phyloP scores from a whole-genome alignment of 2,888 invertebrate genomes.

The Cephus sareptanus region DNA sequence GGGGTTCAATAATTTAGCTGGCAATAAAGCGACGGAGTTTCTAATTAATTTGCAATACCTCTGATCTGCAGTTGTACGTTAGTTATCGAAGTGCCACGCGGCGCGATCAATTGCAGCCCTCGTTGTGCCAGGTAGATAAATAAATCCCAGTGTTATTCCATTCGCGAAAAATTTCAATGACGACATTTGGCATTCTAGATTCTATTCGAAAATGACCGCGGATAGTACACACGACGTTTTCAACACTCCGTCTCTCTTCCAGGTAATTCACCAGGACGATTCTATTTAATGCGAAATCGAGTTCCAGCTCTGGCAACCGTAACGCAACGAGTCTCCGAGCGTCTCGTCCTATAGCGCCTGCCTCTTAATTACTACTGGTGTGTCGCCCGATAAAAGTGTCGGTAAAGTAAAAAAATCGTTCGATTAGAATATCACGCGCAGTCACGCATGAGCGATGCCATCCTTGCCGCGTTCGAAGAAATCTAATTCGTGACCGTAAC shows the following conservation, averaged over 20 bases:
- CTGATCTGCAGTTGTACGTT: constrained; percentile 31
- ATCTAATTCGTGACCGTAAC: constrained; percentile 46
- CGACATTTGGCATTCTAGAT: neutral
- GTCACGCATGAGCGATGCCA: constrained; percentile 5
- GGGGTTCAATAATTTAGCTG: constrained; percentile 29
- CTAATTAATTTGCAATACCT: constrained; percentile 37
- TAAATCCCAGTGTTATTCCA: neutral
- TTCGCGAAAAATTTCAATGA: neutral
- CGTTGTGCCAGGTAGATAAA: neutral
- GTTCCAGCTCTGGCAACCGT: neutral
- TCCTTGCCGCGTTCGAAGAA: constrained; percentile 21
- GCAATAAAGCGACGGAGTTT: constrained; percentile 32
- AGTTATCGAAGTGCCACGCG: constrained; percentile 28
- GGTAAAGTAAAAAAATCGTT: constrained; percentile 2
- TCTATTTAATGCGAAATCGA: neutral
- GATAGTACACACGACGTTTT: neutral
- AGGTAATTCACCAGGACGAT: neutral
- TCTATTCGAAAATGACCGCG: neutral
- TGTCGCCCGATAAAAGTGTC: neutral
- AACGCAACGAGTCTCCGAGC: neutral
- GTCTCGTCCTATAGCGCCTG: neutral
- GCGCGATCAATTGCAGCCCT: neutral
- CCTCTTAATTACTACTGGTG: neutral
- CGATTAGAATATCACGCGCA: constrained; percentile 5
- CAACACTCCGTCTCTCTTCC: neutral